phyloP scores from a whole-genome alignment of 2,113 vertebrate species.

The Carassius gibelio region DNA sequence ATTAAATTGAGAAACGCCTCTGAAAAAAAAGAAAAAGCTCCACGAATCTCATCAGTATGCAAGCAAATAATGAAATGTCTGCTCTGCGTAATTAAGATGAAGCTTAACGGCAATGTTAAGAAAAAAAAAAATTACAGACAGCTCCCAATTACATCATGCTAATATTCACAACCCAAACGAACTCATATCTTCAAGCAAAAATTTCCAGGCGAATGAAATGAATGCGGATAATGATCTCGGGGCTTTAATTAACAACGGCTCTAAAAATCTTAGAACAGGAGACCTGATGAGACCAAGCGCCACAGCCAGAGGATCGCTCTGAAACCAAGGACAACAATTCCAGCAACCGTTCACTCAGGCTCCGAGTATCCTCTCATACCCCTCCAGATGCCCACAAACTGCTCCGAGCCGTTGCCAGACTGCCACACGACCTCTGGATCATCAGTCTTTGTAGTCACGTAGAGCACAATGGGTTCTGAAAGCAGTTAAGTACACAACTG shows the following conservation, averaged over 20 bases:
- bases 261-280: constrained; percentile 50
- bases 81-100: constrained; percentile 61
- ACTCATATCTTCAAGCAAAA: constrained; percentile 52
- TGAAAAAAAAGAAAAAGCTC: constrained; percentile 42
- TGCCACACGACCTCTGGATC: background rate
- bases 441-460: constrained; percentile 9
- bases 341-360: background rate
- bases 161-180: constrained; percentile 49
- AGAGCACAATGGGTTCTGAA: background rate
- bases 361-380: background rate
- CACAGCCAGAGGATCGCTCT: background rate
- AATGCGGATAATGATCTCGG: constrained; percentile 52
- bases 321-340: background rate
- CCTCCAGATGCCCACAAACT: constrained; percentile 19
- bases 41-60: constrained; percentile 56
- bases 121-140: constrained; percentile 48
- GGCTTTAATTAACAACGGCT: constrained; percentile 59
- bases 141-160: constrained; percentile 40
- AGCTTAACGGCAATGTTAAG: constrained; percentile 45
- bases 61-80: constrained; percentile 59
- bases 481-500: background rate
- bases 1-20: constrained; percentile 45
- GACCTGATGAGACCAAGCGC: background rate
- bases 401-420: background rate
- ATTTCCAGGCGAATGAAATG: constrained; percentile 39